Conservation (phyloP, 2,888 invertebrate species). For the Melipona beecheii region DNA sequence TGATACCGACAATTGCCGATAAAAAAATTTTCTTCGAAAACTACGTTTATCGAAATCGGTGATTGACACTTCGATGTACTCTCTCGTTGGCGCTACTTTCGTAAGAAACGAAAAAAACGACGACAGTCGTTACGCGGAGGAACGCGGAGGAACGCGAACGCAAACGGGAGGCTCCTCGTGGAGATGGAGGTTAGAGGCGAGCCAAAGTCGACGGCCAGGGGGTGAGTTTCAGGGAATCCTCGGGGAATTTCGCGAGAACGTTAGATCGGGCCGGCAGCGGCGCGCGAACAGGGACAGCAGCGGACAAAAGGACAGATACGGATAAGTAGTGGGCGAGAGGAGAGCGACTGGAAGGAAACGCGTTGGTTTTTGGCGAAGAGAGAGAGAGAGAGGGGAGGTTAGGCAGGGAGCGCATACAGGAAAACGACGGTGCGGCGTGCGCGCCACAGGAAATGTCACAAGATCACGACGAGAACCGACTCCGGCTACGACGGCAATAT, state of each 20-base stretch:
- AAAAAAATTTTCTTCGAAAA: no score
- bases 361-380: background rate
- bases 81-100: no score
- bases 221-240: constrained; percentile 69
- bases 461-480: constrained; percentile 66
- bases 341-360: constrained; percentile 9
- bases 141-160: background rate
- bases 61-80: no score
- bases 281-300: constrained; percentile 5
- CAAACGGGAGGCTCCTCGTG: background rate
- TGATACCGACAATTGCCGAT: no score
- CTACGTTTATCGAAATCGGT: no score
- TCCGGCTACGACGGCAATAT: constrained; percentile 76
- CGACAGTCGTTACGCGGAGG: background rate
- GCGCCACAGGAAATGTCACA: constrained; percentile 77
- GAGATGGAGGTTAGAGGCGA: background rate
- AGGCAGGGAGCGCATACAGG: background rate
- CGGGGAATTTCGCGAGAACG: constrained; percentile 70
- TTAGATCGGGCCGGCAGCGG: background rate
- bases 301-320: constrained; percentile 24
- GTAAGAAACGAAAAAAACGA: background rate
- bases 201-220: background rate
- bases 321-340: constrained; percentile 14
- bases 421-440: constrained; percentile 3
- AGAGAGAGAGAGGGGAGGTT: background rate